These are phyloP conservation scores for Calvadosia cruxmelitensis DNA, from an alignment of 30 jellyfish, hydroid and myxozoan species.

Conservation along the genomic window DNA sequence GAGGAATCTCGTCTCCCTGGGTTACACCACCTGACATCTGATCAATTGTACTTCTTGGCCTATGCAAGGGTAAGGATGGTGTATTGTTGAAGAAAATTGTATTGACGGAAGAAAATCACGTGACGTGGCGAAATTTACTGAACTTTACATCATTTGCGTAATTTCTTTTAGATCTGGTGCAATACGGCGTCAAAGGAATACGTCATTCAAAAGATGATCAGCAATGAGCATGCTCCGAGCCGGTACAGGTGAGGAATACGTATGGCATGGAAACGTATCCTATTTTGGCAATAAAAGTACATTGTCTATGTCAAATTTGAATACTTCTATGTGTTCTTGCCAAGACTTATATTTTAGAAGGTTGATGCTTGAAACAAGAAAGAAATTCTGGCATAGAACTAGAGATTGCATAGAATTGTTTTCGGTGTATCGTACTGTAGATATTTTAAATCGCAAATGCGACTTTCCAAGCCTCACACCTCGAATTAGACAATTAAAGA, in stretches of 20 bases:
- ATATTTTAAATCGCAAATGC: too few relatives aligned
- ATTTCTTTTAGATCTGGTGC: not conserved
- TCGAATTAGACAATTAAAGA: too few relatives aligned
- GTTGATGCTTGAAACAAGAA: too few relatives aligned
- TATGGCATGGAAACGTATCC: too few relatives aligned
- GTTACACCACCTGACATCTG: conserved; percentile 21
- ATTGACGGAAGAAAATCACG: conserved; percentile 1
- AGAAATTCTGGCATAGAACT: too few relatives aligned
- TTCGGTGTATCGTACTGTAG: too few relatives aligned
- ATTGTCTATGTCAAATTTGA: too few relatives aligned
- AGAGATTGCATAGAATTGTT: too few relatives aligned
- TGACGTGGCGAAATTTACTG: not conserved
- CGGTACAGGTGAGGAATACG: not conserved
- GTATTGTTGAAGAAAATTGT: not conserved
- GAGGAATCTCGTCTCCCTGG: conserved; percentile 26
- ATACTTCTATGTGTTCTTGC: too few relatives aligned
- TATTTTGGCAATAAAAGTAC: too few relatives aligned
- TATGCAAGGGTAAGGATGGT: conserved; percentile 30
- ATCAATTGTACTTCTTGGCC: conserved; percentile 37
- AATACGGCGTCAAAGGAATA: not conserved
- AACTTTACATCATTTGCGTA: not conserved
- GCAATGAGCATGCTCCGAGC: not conserved
- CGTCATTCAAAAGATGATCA: not conserved
- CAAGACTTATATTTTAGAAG: too few relatives aligned
- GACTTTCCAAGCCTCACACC: too few relatives aligned